These are phyloP conservation scores for Callimorpha dominula DNA, from an alignment of 2,888 invertebrate species.

Conservation along the genomic window DNA sequence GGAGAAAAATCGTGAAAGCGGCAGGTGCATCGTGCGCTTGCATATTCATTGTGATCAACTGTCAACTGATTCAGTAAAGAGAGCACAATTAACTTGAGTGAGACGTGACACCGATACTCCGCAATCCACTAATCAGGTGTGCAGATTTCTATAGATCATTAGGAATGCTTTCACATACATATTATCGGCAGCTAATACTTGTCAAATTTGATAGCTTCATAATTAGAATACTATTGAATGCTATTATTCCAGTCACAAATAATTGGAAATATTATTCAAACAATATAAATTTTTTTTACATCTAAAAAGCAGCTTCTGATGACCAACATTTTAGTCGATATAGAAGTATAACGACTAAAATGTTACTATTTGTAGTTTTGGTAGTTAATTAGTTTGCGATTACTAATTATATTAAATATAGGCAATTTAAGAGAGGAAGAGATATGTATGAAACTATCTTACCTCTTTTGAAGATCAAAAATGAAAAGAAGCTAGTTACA, in stretches of 20 bases:
- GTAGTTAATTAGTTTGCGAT: too few species aligned
- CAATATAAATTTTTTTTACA: too few species aligned
- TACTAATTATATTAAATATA: too few species aligned
- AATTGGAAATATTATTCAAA: not conserved
- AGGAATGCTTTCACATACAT: not conserved
- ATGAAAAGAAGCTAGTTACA: too few species aligned
- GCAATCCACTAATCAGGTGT: constrained; percentile 14
- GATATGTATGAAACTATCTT: too few species aligned
- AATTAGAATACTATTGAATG: not conserved
- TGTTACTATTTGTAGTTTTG: too few species aligned
- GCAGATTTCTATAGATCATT: not conserved
- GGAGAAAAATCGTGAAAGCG: constrained; percentile 51
- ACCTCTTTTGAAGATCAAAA: too few species aligned
- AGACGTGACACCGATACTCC: constrained; percentile 29
- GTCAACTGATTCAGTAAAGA: constrained; percentile 40
- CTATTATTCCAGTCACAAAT: not conserved
- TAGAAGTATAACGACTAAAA: too few species aligned
- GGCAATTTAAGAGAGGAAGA: too few species aligned
- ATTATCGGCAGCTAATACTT: not conserved
- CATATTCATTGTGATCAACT: constrained; percentile 42
- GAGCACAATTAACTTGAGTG: constrained; percentile 43
- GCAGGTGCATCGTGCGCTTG: constrained; percentile 42
- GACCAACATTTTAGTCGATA: too few species aligned
- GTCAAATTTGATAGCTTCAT: not conserved
- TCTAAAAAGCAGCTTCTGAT: too few species aligned